Evolutionary conservation across 2,113 vertebrate species (phyloP).

Genomic region (Thunnus maccoyii): DNA sequence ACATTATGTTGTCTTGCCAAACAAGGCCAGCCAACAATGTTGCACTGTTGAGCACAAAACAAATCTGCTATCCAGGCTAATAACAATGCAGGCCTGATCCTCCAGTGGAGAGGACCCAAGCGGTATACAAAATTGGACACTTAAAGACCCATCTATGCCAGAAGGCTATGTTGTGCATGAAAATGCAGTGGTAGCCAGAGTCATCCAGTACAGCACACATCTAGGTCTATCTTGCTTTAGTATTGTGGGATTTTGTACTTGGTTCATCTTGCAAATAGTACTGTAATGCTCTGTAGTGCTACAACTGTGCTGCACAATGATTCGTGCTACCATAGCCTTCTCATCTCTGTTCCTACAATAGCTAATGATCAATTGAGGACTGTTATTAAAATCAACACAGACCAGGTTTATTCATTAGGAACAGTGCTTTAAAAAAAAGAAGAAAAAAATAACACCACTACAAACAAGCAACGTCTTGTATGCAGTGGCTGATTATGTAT

Average conservation of each 20-base stretch:
- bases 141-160: conserved; percentile 42
- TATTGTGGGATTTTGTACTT: conserved; percentile 13
- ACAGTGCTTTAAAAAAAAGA: neutral
- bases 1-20: conserved; percentile 66
- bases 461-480: conserved; percentile 27
- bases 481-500: neutral
- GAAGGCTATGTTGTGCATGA: conserved; percentile 45
- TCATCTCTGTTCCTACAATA: conserved; percentile 59
- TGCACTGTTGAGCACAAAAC: conserved; percentile 66
- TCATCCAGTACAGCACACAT: conserved; percentile 5
- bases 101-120: conserved; percentile 38
- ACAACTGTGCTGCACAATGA: conserved; percentile 48
- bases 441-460: conserved; percentile 1
- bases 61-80: conserved; percentile 70
- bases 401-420: too few relatives aligned
- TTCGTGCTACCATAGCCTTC: conserved; percentile 45
- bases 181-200: conserved; percentile 42
- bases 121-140: conserved; percentile 31
- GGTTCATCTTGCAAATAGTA: conserved; percentile 18
- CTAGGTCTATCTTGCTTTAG: neutral
- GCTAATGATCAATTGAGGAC: too few relatives aligned
- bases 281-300: conserved; percentile 1
- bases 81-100: conserved; percentile 59
- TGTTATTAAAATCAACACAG: too few relatives aligned
- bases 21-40: conserved; percentile 69